Evolutionary conservation across 1,140 invertebrate species (phyloP).

Genomic region (Apocrypta bakeri): DNA sequence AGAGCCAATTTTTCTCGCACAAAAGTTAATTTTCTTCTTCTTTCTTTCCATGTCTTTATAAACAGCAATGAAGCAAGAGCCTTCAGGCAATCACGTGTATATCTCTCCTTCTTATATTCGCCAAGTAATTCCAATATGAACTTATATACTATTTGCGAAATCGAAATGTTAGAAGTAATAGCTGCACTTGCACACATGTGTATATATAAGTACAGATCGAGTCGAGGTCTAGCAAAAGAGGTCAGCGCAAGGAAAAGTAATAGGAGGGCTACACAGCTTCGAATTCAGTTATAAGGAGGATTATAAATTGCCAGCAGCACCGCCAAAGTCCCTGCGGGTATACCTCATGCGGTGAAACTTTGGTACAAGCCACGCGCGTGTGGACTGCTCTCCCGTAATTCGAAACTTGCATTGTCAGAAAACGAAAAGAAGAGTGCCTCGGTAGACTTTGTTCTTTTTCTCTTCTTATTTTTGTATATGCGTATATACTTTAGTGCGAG

Average conservation of each 20-base stretch:
- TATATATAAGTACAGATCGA: background rate
- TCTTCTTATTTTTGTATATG: background rate
- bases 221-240: background rate
- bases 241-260: conserved; percentile 52
- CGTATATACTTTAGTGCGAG: background rate
- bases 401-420: conserved; percentile 69
- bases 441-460: conserved; percentile 2
- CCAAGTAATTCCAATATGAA: conserved; percentile 34
- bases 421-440: conserved; percentile 64
- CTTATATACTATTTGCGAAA: conserved; percentile 43
- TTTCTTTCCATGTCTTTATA: no score
- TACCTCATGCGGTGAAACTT: conserved; percentile 62
- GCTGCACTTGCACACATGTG: background rate
- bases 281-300: conserved; percentile 69
- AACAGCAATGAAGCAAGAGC: background rate
- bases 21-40: background rate
- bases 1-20: background rate
- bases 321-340: conserved; percentile 64
- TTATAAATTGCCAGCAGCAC: conserved; percentile 68
- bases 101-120: background rate
- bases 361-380: conserved; percentile 61
- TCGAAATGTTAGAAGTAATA: conserved; percentile 39
- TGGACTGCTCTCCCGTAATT: conserved; percentile 66
- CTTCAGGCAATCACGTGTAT: background rate
- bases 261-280: conserved; percentile 64